phyloP scores from a whole-genome alignment of 2,797 vertebrate genomes.

The Triplophysa yarkandensis region DNA sequence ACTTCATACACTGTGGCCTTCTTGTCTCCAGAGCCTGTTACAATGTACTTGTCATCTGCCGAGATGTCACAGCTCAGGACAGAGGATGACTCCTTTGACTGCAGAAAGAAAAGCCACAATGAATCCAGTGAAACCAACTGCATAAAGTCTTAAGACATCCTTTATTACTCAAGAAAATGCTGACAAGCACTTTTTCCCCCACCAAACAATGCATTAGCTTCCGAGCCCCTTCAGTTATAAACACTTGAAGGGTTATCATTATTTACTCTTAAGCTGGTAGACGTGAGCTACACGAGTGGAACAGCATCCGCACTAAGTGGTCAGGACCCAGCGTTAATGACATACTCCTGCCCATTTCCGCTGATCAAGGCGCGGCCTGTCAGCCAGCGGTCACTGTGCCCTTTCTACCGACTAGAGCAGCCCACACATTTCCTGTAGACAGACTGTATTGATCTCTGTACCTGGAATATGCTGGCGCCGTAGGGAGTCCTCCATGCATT shows the following conservation, averaged over 20 bases:
- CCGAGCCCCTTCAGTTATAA: slow-evolving; percentile 53
- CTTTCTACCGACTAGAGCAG: slow-evolving; percentile 65
- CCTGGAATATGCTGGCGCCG: slow-evolving; percentile 86
- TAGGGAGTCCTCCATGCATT: slow-evolving; percentile 87
- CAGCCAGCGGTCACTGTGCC: slow-evolving; percentile 72
- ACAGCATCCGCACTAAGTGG: slow-evolving; percentile 60
- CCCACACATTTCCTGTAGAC: slow-evolving; percentile 71
- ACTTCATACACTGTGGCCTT: slow-evolving; percentile 87
- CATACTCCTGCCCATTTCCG: slow-evolving; percentile 71
- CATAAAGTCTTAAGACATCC: slow-evolving; percentile 33
- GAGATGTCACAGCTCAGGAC: slow-evolving; percentile 87
- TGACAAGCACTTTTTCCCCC: slow-evolving; percentile 43
- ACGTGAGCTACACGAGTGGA: slow-evolving; percentile 13
- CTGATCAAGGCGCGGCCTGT: slow-evolving; percentile 69
- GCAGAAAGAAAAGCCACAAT: slow-evolving; percentile 40
- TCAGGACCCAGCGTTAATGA: slow-evolving; percentile 54
- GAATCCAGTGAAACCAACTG: slow-evolving; percentile 7
- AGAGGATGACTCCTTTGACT: slow-evolving; percentile 86
- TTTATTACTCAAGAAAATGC: slow-evolving; percentile 33
- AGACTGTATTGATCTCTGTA: slow-evolving; percentile 64
- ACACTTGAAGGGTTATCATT: slow-evolving; percentile 58
- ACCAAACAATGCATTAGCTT: slow-evolving; percentile 45
- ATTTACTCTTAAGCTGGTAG: slow-evolving; percentile 57
- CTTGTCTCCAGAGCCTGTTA: slow-evolving; percentile 86
- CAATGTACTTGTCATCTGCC: slow-evolving; percentile 84